Conservation (phyloP, 2,888 invertebrate genomes). For the Cephus pygmeus region DNA sequence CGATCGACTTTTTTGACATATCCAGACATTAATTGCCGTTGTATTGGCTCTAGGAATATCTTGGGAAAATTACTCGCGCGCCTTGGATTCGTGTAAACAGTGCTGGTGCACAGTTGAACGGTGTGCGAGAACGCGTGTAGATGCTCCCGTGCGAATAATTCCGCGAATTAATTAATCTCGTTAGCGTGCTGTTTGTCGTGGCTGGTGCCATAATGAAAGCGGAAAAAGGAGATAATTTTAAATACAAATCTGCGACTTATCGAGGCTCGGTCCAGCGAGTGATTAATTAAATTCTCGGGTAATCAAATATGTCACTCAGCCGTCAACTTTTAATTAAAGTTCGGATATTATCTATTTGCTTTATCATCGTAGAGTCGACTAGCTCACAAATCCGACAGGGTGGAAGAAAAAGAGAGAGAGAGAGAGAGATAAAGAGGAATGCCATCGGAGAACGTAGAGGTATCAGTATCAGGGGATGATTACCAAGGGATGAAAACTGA, state of each 20-base stretch:
- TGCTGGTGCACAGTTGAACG: background rate
- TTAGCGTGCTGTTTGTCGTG: constrained; percentile 36
- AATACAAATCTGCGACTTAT: constrained; percentile 60
- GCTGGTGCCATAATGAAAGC: constrained; percentile 14
- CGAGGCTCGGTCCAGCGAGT: constrained; percentile 47
- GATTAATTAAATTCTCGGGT: constrained; percentile 67
- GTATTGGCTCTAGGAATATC: no score
- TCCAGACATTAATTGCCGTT: no score
- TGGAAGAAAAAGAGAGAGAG: constrained; percentile 37
- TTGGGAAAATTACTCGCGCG: no score
- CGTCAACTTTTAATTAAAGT: constrained; percentile 66
- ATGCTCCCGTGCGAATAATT: constrained; percentile 18
- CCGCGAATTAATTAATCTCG: constrained; percentile 43
- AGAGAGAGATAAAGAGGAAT: constrained; percentile 16
- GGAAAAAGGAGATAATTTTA: constrained; percentile 38
- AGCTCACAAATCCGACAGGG: constrained; percentile 27
- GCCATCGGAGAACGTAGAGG: background rate
- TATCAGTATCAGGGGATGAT: no score
- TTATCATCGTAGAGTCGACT: constrained; percentile 63
- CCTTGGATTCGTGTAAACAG: no score
- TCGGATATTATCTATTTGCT: constrained; percentile 67
- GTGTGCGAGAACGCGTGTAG: background rate
- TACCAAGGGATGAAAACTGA: constrained; percentile 25
- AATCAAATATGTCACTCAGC: constrained; percentile 66
- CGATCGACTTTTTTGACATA: no score